These are phyloP conservation scores for Tragelaphus imberbis DNA, from an alignment of 2,113 vertebrate species.

Conservation along the genomic window DNA sequence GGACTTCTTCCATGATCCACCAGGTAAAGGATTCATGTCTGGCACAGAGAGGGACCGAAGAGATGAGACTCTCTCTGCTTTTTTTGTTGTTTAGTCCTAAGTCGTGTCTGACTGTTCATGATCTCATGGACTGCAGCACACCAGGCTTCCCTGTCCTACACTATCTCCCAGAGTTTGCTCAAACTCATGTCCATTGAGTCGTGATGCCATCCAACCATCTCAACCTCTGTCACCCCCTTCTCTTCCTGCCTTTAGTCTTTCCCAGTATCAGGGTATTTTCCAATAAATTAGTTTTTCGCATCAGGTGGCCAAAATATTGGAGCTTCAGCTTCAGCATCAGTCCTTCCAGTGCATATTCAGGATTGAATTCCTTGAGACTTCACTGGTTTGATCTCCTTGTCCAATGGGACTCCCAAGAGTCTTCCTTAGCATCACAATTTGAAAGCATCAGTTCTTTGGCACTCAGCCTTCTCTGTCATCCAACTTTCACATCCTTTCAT, in stretches of 20 bases:
- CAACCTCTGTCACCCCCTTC: background rate
- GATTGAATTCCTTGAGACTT: background rate
- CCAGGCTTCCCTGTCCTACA: background rate
- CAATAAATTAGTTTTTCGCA: background rate
- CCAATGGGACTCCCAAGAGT: background rate
- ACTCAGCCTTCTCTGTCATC: background rate
- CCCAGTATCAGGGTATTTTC: background rate
- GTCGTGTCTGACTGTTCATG: background rate
- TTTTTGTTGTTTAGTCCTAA: background rate
- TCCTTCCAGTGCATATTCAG: background rate
- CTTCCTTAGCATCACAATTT: background rate
- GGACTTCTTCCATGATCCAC: background rate
- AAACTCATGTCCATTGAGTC: background rate
- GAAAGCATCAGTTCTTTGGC: background rate
- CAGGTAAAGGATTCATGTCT: background rate
- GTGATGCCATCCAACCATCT: background rate
- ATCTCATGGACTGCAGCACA: background rate
- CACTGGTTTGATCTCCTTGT: background rate
- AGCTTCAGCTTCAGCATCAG: background rate
- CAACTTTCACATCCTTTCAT: background rate
- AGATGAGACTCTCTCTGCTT: background rate
- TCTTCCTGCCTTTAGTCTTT: background rate
- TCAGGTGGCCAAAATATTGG: background rate
- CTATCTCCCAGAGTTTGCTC: background rate
- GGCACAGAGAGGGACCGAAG: background rate